Evolutionary conservation across 2,888 invertebrate species (phyloP), one percentile per base, ranked within the genome.

Genomic region (Xylocampa areola): DNA sequence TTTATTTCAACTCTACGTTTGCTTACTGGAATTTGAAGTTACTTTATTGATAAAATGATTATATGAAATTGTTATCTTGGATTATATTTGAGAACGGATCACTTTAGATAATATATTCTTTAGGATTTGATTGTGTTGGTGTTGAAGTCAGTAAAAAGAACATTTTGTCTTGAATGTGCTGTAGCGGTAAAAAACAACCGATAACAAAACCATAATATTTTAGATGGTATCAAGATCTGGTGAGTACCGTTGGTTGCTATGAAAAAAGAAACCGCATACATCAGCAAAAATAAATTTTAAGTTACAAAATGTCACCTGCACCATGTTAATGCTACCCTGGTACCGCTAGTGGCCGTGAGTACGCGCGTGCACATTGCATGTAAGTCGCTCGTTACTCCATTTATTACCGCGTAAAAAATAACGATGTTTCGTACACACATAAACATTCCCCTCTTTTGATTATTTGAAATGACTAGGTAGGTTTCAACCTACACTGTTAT

Each of bases 381-480:
- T 77, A 68, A 68, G 61, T 69, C 57, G 71, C 77, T 80, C 77
- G 73, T 80, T 82, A 78, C 70, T 78, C 76, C 72, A 72, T 77
- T 73, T 76, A 78, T 73, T 67, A 58, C 71, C 61, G 61, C 71
- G 73, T 76, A 78, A 81, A 82, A 79, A 77, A 81, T 77, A 79
- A 77, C 72, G 78, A 82, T 73, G 67, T 75, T 73, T 69, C 60
- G 60, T 65, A 76, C 69, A 70, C 62, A 76, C 68, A 74, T 60
- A 72, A 73, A 72, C 59, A 77, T 74, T 72, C 73, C 67, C 71
- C 76, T 64, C 66, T 68, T 73, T 77, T 73, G 76, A 73, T 76
- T 71, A 80, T 79, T 73, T 72, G 61, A 73, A 76, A 71, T 72
- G 58, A 62, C 63, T 67, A 58, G 58, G 51, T 60, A 60, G 41